Percentiles rank a stretch among this genome's conserved stretches.
Conservation (phyloP, 2,113 vertebrate genomes). For the Brienomyrus brachyistius region DNA sequence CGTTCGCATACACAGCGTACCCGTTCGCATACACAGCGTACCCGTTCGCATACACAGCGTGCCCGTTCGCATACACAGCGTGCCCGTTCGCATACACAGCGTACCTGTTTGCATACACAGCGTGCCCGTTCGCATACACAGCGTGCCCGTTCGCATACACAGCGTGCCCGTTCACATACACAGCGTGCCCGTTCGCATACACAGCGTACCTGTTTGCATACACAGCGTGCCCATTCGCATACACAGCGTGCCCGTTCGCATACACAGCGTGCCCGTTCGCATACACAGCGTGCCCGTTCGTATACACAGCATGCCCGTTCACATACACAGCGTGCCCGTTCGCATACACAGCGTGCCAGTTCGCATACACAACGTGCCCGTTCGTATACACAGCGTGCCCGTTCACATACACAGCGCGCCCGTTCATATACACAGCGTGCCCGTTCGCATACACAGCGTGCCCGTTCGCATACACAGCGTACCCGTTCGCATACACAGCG, state of each 20-base stretch:
- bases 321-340: neutral
- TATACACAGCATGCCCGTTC: neutral
- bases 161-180: neutral
- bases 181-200: neutral
- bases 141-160: no score
- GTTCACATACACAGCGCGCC: neutral
- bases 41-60: neutral
- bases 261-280: neutral
- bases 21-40: neutral
- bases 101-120: neutral
- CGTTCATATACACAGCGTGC: neutral
- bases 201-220: no score
- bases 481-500: neutral
- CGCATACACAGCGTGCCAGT: no score
- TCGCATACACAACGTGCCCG: neutral
- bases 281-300: neutral
- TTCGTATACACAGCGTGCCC: neutral
- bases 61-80: no score
- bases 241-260: neutral
- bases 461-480: neutral
- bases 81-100: neutral
- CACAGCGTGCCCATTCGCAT: neutral
- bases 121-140: neutral
- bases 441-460: no score
- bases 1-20: neutral